Percentiles rank a stretch among this genome's conserved stretches.
Conservation (phyloP, 2,888 invertebrate genomes). For the Prosopocoilus inquinatus region DNA sequence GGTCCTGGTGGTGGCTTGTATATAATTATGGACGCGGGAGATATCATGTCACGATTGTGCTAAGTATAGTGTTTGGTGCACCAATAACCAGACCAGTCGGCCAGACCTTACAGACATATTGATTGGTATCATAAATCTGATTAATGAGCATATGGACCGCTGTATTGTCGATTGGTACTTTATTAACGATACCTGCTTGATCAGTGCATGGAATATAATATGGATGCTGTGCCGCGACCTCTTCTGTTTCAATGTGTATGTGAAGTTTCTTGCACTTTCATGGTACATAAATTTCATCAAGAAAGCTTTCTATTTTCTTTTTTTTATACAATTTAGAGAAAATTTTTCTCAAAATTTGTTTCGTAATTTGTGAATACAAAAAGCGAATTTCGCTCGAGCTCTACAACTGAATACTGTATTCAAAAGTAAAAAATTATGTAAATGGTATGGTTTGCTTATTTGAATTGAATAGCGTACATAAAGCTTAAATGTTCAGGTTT, state of each 20-base stretch:
- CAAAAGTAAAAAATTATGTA: no score
- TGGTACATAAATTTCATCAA: not conserved
- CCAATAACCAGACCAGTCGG: slow-evolving; percentile 46
- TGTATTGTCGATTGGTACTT: slow-evolving; percentile 46
- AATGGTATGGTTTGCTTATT: no score
- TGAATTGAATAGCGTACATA: no score
- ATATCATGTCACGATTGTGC: slow-evolving; percentile 52
- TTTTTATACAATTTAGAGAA: no score
- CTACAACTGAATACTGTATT: no score
- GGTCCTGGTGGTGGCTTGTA: slow-evolving; percentile 28
- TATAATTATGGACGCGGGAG: slow-evolving; percentile 50
- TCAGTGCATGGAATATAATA: slow-evolving; percentile 17
- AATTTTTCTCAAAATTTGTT: no score
- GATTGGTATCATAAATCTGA: slow-evolving; percentile 23
- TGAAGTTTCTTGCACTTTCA: slow-evolving; percentile 2
- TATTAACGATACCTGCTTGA: slow-evolving; percentile 41
- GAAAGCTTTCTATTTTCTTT: no score
- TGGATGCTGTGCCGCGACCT: slow-evolving; percentile 17
- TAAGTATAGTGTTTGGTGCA: slow-evolving; percentile 52
- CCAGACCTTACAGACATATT: slow-evolving; percentile 30
- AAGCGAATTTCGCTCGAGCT: no score
- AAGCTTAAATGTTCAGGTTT: no score
- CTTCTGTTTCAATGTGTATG: not conserved
- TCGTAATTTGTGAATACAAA: no score
- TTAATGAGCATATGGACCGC: slow-evolving; percentile 28